A percentile compares a stretch with the other conserved stretches of the same genome.
Conservation (phyloP, 2,113 vertebrate species). For the Mustelus asterias region DNA sequence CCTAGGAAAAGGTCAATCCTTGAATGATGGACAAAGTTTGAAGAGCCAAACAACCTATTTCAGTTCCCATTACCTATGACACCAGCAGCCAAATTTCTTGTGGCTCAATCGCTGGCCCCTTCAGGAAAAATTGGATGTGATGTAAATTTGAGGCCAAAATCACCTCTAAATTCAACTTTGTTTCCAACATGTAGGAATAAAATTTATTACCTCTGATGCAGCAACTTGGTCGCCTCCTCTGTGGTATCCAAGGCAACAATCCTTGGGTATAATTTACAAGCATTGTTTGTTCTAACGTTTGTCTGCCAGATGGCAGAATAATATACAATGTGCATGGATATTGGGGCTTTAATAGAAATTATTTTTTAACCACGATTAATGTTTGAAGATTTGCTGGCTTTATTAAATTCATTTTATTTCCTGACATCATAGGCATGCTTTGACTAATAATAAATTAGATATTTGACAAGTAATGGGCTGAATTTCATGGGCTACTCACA, state of each 20-base stretch:
- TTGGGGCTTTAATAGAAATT: constrained; percentile 17
- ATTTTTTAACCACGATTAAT: constrained; percentile 13
- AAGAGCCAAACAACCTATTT: neutral
- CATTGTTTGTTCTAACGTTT: constrained; percentile 46
- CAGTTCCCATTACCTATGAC: neutral
- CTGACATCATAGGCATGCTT: constrained; percentile 17
- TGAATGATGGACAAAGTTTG: neutral
- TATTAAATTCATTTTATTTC: neutral
- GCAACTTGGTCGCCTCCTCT: neutral
- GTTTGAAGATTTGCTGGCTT: neutral
- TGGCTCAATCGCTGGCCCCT: neutral
- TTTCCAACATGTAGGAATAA: constrained; percentile 15
- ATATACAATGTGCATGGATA: neutral
- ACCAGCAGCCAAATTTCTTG: neutral
- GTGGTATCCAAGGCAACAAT: neutral
- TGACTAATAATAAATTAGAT: neutral
- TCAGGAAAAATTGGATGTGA: neutral
- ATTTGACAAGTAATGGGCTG: neutral
- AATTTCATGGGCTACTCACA: too few relatives aligned
- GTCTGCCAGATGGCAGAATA: constrained; percentile 50
- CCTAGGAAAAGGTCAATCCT: neutral
- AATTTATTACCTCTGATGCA: neutral
- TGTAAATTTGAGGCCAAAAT: neutral
- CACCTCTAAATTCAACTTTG: neutral
- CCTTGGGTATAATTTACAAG: neutral